These are phyloP conservation scores for Heliconius cydno DNA, from an alignment of 2,888 invertebrate species.

Conservation along the genomic window DNA sequence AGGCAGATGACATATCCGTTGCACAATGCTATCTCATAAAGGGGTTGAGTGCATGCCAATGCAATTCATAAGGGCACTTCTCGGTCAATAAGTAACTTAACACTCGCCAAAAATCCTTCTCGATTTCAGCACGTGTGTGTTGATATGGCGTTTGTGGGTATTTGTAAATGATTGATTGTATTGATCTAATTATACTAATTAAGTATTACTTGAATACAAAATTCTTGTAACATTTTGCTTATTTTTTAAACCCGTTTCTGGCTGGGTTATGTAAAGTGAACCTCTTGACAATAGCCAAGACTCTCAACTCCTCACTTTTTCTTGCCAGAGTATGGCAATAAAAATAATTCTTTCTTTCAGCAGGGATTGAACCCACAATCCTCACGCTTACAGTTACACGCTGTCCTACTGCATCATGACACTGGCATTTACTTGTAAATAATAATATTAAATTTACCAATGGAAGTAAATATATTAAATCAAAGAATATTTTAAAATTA, in stretches of 20 bases:
- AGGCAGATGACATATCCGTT: constrained; percentile 78
- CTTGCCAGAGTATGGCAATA: no score
- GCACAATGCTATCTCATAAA: constrained; percentile 75
- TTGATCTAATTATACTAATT: background rate
- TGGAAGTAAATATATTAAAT: background rate
- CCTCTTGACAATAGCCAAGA: no score
- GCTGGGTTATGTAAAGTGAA: no score
- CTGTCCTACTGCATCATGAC: no score
- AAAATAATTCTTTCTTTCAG: no score
- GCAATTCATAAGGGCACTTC: constrained; percentile 79
- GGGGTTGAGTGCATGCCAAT: constrained; percentile 79
- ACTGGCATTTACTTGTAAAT: no score
- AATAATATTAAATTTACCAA: background rate
- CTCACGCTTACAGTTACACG: no score
- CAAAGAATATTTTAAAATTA: no score
- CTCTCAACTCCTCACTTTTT: no score
- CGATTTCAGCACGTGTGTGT: constrained; percentile 68
- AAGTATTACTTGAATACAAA: background rate
- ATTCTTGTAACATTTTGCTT: no score
- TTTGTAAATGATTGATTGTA: background rate
- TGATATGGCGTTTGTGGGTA: constrained; percentile 51
- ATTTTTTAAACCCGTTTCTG: no score
- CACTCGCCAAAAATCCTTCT: constrained; percentile 68
- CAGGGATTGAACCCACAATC: background rate
- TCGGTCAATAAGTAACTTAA: constrained; percentile 72